Conservation (phyloP, 2,797 vertebrate species). For the Danio aesculapii region DNA sequence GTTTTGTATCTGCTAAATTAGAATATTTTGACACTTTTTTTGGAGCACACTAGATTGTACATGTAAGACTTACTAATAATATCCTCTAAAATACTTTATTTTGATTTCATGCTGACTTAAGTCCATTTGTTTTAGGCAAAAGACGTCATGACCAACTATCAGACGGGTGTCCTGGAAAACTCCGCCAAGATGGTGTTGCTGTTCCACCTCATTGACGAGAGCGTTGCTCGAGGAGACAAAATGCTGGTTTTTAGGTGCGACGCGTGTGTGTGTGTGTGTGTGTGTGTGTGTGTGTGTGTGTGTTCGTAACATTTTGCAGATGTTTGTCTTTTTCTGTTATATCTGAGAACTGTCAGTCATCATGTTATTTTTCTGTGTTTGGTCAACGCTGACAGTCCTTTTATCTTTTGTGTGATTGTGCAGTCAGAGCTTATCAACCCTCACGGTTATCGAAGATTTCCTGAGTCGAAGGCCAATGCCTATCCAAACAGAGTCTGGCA, state of each 20-base stretch:
- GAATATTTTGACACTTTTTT: too few species aligned
- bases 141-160: conserved; percentile 92
- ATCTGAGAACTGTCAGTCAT: neutral
- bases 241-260: conserved; percentile 95
- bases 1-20: too few species aligned
- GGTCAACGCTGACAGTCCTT: neutral
- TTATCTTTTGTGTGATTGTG: conserved; percentile 14
- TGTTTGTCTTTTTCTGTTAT: conserved; percentile 7
- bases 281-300: too few species aligned
- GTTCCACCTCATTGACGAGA: conserved; percentile 97
- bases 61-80: neutral
- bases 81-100: neutral
- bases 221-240: conserved; percentile 91
- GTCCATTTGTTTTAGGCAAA: conserved; percentile 83
- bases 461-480: conserved; percentile 89
- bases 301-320: neutral
- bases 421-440: conserved; percentile 97
- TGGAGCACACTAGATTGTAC: too few species aligned
- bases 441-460: conserved; percentile 96
- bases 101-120: too few species aligned
- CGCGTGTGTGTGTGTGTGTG: neutral
- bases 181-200: conserved; percentile 98
- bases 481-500: conserved; percentile 46
- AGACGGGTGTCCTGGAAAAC: conserved; percentile 91
- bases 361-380: neutral